Evolutionary conservation across 2,113 vertebrate genomes (phyloP).

Genomic region (Hippocampus zosterae): DNA sequence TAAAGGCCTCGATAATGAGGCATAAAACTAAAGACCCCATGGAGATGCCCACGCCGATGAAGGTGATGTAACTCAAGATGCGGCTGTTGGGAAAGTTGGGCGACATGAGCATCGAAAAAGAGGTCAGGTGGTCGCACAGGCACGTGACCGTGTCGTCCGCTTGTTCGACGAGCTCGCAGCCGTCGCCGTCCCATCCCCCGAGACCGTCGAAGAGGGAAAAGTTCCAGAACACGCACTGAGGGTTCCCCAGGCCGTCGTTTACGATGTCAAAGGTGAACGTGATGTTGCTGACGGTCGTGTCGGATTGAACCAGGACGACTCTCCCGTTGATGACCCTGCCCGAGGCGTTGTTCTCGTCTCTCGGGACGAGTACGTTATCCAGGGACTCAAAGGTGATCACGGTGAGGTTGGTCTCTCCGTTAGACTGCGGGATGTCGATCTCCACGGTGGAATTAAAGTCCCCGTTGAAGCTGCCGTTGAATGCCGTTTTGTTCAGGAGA

Average conservation of each 20-base stretch:
- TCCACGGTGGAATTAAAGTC: constrained; percentile 39
- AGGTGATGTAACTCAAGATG: constrained; percentile 63
- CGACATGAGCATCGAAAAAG: constrained; percentile 88
- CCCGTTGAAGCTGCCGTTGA: constrained; percentile 19
- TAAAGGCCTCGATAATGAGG: constrained; percentile 70
- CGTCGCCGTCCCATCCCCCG: constrained; percentile 65
- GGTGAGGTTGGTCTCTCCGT: constrained; percentile 17
- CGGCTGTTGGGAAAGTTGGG: constrained; percentile 9
- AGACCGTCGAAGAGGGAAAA: constrained; percentile 49
- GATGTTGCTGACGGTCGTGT: constrained; percentile 38
- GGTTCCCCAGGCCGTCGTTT: constrained; percentile 39
- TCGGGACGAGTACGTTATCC: constrained; percentile 61
- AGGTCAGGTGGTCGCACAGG: constrained; percentile 80
- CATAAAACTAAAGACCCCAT: constrained; percentile 76
- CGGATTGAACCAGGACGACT: constrained; percentile 68
- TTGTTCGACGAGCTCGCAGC: constrained; percentile 23
- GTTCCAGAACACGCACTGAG: constrained; percentile 79
- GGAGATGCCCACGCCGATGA: constrained; percentile 76
- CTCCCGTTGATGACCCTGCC: constrained; percentile 62
- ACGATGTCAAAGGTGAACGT: constrained; percentile 68
- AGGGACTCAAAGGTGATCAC: constrained; percentile 49
- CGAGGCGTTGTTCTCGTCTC: background rate
- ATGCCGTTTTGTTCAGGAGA: constrained; percentile 41
- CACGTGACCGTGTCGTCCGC: constrained; percentile 53
- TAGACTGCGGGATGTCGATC: constrained; percentile 28